Conservation (phyloP, 2,888 invertebrate genomes). For the Thyatira batis region DNA sequence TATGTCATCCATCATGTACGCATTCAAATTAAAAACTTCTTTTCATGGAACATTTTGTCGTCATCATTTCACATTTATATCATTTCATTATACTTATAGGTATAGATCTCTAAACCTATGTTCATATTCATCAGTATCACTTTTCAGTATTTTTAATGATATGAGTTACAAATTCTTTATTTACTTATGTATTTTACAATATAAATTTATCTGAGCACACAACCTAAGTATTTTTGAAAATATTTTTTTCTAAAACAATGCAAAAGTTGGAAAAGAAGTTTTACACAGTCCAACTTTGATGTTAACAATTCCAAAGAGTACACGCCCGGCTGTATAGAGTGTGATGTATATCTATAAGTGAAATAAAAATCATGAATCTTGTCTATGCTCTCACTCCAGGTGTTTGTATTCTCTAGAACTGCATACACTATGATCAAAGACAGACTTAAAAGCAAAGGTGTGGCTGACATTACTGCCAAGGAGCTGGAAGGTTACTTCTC, state of each 20-base stretch:
- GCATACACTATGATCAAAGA: constrained; percentile 92
- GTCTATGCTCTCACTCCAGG: constrained; percentile 85
- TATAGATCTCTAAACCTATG: no score
- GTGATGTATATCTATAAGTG: constrained; percentile 13
- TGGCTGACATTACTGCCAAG: constrained; percentile 87
- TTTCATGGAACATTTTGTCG: constrained; percentile 17
- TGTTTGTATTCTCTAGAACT: constrained; percentile 93
- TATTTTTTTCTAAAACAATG: no score
- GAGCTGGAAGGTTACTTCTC: constrained; percentile 92
- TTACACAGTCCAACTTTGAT: constrained; percentile 30
- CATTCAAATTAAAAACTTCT: constrained; percentile 27
- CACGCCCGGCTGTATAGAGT: constrained; percentile 25
- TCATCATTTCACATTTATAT: no score
- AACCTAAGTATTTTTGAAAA: no score
- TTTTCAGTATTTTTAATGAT: no score
- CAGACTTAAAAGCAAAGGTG: constrained; percentile 89
- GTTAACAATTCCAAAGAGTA: constrained; percentile 35
- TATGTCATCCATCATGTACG: constrained; percentile 23
- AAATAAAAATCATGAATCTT: constrained; percentile 32
- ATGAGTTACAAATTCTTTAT: no score
- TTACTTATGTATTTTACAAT: no score
- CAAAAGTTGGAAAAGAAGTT: constrained; percentile 40
- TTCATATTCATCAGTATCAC: constrained; percentile 15
- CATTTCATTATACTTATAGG: no score
- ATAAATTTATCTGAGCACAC: no score